Evolutionary conservation across 2,113 vertebrate species (phyloP).

Genomic region (Quiscalus mexicanus): DNA sequence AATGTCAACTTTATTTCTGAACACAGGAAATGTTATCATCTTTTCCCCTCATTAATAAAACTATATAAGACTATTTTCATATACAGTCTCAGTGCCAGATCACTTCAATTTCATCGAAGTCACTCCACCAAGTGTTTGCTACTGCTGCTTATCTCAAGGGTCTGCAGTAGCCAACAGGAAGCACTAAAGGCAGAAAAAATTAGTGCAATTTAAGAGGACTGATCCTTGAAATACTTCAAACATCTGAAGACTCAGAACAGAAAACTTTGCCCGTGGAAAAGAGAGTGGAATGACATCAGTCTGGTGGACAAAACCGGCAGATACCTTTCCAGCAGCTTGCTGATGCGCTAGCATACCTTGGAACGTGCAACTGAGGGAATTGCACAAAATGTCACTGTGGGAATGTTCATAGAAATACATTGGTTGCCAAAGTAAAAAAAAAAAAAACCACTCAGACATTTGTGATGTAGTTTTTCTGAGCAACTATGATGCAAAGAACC

Average conservation of each 20-base stretch:
- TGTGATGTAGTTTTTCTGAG: neutral
- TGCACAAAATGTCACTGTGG: neutral
- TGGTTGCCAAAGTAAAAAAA: neutral
- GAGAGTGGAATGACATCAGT: neutral
- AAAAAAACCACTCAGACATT: neutral
- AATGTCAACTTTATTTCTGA: neutral
- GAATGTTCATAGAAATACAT: neutral
- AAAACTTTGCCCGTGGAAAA: neutral
- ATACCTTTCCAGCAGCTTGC: neutral
- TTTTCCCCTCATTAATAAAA: neutral
- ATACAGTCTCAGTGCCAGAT: neutral
- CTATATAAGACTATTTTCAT: neutral
- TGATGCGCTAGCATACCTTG: neutral
- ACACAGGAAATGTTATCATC: neutral
- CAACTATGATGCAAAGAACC: fast-evolving
- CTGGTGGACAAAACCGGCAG: neutral
- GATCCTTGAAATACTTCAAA: neutral
- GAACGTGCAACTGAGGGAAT: neutral
- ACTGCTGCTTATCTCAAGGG: neutral
- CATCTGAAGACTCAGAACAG: neutral
- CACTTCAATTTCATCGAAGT: neutral
- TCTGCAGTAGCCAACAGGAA: neutral
- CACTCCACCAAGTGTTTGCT: neutral
- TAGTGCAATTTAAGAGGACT: neutral
- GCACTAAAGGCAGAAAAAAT: neutral